These are phyloP conservation scores for Centrocercus urophasianus DNA, from an alignment of 2,113 vertebrate genomes.

Conservation along the genomic window DNA sequence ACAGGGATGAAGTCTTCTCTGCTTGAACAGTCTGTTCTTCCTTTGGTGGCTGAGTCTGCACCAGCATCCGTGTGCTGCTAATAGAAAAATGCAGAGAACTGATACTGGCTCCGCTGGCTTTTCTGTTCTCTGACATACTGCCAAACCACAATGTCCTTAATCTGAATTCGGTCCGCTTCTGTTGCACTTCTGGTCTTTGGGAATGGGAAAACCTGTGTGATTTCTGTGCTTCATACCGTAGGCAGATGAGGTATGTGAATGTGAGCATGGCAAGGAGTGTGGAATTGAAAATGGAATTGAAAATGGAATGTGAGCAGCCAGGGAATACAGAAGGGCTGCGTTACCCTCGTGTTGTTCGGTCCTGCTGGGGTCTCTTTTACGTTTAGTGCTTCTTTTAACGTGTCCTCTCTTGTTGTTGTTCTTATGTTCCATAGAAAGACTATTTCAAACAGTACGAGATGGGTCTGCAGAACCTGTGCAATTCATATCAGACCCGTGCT, in stretches of 20 bases:
- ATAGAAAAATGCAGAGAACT: background rate
- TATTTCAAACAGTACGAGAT: constrained; percentile 98
- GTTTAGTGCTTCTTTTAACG: fast-evolving
- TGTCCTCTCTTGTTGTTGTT: background rate
- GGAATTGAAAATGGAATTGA: too few species aligned
- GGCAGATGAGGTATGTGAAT: background rate
- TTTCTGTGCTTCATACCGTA: background rate
- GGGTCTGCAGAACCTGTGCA: constrained; percentile 94
- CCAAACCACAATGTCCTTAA: background rate
- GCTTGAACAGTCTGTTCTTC: background rate
- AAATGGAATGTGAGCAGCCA: too few species aligned
- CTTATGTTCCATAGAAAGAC: constrained; percentile 85
- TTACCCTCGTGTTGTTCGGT: fast-evolving
- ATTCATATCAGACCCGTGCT: constrained; percentile 93
- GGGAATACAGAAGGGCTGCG: fast-evolving
- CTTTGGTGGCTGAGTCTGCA: background rate
- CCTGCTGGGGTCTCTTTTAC: background rate
- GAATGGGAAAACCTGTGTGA: background rate
- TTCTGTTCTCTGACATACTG: background rate
- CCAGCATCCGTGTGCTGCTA: background rate
- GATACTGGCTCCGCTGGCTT: background rate
- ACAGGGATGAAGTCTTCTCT: background rate
- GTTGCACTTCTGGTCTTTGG: background rate
- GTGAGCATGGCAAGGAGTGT: fast-evolving
- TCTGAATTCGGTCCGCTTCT: background rate